Evolutionary conservation across 2,888 invertebrate genomes (phyloP).

Genomic region (Aproaerema taeniolella): DNA sequence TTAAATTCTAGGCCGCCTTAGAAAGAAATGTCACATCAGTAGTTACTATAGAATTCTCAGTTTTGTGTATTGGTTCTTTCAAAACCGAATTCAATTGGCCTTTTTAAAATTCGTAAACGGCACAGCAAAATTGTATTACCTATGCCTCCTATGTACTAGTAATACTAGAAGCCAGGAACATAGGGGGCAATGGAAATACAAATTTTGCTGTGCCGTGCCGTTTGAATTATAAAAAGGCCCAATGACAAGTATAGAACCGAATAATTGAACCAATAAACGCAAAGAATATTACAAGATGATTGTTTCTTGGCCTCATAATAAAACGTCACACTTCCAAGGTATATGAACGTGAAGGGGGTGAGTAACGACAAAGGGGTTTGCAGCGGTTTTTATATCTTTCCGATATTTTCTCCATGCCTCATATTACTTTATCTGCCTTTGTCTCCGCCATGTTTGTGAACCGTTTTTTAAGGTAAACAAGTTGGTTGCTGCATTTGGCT

Average conservation of each 20-base stretch:
- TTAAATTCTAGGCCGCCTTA: neutral
- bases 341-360: neutral
- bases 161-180: no score
- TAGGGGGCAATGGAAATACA: no score
- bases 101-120: neutral
- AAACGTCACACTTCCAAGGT: neutral
- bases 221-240: neutral
- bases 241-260: neutral
- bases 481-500: no score
- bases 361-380: slow-evolving; percentile 12
- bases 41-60: neutral
- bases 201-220: neutral
- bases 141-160: no score
- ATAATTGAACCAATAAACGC: neutral
- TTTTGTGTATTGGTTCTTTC: neutral
- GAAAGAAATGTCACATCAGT: neutral
- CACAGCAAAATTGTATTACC: no score
- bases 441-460: slow-evolving; percentile 7
- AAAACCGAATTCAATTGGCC: neutral
- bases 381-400: slow-evolving; percentile 17
- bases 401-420: slow-evolving; percentile 20
- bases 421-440: slow-evolving; percentile 16
- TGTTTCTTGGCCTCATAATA: neutral
- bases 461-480: no score
- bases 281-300: neutral